Evolutionary conservation across 1,140 invertebrate genomes (phyloP).

Genomic region (Brachionus koreanus): DNA sequence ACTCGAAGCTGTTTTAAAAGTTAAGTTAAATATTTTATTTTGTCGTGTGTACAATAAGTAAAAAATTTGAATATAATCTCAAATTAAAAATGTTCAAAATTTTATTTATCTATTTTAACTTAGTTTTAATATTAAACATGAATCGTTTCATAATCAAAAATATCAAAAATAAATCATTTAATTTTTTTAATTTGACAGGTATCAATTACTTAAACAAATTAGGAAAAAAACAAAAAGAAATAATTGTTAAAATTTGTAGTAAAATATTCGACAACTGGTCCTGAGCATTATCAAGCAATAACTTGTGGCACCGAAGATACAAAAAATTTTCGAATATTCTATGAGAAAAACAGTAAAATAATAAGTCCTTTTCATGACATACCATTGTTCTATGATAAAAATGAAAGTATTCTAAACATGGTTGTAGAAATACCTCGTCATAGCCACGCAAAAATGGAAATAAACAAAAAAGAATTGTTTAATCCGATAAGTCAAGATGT

Average conservation of each 20-base stretch:
- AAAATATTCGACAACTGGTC: background rate
- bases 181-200: background rate
- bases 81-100: background rate
- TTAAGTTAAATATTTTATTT: background rate
- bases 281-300: background rate
- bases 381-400: constrained; percentile 71
- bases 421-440: constrained; percentile 96
- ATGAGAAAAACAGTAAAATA: constrained; percentile 61
- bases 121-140: background rate
- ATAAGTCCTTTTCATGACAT: constrained; percentile 98
- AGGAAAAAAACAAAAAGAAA: background rate
- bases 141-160: background rate
- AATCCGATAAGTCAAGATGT: constrained; percentile 98
- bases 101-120: background rate
- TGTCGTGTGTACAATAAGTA: background rate
- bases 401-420: constrained; percentile 71
- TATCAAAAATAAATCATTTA: background rate
- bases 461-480: constrained; percentile 72
- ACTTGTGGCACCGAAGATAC: constrained; percentile 8
- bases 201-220: too few relatives aligned
- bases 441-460: constrained; percentile 99
- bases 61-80: background rate
- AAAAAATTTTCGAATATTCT: constrained; percentile 18
- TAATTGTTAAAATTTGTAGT: background rate
- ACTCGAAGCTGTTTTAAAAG: background rate